phyloP scores from a whole-genome alignment of 2,888 invertebrate species.

The Lasioglossum calceatum region DNA sequence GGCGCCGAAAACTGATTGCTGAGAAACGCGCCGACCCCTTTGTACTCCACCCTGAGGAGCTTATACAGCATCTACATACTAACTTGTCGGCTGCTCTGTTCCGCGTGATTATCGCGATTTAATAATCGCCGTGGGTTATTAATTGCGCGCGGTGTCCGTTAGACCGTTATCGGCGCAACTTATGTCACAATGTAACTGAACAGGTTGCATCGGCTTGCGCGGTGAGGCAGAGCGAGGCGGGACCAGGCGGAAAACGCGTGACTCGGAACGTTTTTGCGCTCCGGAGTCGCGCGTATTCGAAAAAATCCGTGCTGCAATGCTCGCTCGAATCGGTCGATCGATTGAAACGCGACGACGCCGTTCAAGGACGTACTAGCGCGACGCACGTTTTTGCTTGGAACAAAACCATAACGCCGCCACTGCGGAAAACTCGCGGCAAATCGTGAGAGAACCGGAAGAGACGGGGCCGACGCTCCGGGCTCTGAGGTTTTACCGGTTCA shows the following conservation, averaged over 20 bases:
- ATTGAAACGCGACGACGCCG: constrained; percentile 35
- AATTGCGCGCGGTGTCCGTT: constrained; percentile 45
- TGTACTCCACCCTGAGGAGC: neutral
- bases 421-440: neutral
- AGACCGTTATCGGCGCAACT: constrained; percentile 51
- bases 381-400: neutral
- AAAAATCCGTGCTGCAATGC: constrained; percentile 8
- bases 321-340: constrained; percentile 2
- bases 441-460: constrained; percentile 29
- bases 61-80: neutral
- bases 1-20: neutral
- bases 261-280: neutral
- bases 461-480: constrained; percentile 16
- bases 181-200: constrained; percentile 45
- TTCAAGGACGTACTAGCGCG: constrained; percentile 31
- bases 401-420: neutral
- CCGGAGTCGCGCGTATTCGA: neutral
- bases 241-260: neutral
- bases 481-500: neutral
- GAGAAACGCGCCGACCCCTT: neutral
- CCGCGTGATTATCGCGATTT: constrained; percentile 43
- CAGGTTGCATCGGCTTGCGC: neutral
- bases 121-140: constrained; percentile 49
- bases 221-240: neutral
- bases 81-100: neutral